Percentiles rank a stretch among this genome's conserved stretches.
Conservation (phyloP, 2,113 vertebrate genomes). For the Tetrax tetrax region DNA sequence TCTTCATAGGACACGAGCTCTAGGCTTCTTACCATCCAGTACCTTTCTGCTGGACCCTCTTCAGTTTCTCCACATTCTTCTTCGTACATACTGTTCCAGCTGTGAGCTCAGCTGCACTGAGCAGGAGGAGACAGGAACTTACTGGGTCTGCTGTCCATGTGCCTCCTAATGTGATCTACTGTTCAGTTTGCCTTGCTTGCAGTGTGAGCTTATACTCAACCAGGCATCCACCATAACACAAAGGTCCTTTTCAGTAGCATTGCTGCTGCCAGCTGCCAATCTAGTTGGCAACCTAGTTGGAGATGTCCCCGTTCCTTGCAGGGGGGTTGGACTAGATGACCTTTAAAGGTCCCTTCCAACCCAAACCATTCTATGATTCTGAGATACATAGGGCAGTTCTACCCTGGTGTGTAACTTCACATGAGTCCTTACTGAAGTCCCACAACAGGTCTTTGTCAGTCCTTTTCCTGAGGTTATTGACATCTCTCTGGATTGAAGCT, state of each 20-base stretch:
- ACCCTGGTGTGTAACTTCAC: background rate
- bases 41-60: background rate
- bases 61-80: background rate
- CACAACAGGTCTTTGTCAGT: background rate
- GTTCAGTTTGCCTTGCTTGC: background rate
- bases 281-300: no score
- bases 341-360: no score
- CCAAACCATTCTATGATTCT: no score
- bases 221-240: background rate
- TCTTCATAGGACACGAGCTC: background rate
- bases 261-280: background rate
- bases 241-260: background rate
- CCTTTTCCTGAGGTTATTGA: background rate
- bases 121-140: background rate
- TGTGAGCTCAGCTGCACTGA: background rate
- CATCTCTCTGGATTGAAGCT: background rate
- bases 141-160: background rate
- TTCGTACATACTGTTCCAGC: background rate
- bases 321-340: no score
- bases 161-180: background rate
- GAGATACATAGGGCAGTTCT: background rate
- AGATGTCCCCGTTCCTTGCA: no score
- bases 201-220: background rate
- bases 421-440: background rate
- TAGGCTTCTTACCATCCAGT: background rate